Conservation (phyloP, 2,888 invertebrate species). For the Synanthedon myopaeformis region DNA sequence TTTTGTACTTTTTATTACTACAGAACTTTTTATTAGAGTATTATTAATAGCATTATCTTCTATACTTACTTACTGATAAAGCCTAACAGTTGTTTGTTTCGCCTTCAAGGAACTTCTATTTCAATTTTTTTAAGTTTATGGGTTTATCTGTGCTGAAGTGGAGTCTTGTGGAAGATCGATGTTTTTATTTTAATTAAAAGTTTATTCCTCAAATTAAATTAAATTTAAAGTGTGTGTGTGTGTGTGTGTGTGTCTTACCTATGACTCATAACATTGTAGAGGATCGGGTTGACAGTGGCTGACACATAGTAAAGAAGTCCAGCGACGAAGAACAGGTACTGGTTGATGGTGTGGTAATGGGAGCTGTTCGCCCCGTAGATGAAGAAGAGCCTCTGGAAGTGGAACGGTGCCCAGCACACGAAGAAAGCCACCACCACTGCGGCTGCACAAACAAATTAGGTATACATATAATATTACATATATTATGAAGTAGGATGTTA, state of each 20-base stretch:
- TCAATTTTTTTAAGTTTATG: too few relatives aligned
- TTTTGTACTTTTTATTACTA: too few relatives aligned
- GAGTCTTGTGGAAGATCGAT: too few relatives aligned
- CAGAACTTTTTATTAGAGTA: too few relatives aligned
- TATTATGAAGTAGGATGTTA: background rate
- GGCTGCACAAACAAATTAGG: constrained; percentile 69
- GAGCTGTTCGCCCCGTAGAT: constrained; percentile 75
- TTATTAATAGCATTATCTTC: too few relatives aligned
- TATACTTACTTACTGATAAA: too few relatives aligned
- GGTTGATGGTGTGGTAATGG: constrained; percentile 77
- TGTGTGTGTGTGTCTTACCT: constrained; percentile 24
- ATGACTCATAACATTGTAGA: constrained; percentile 85
- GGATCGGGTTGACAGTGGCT: constrained; percentile 87
- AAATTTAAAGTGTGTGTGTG: too few relatives aligned
- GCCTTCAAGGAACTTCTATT: too few relatives aligned
- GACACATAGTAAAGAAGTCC: constrained; percentile 87
- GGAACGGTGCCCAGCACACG: constrained; percentile 96
- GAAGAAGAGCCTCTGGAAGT: constrained; percentile 88
- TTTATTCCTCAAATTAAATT: too few relatives aligned
- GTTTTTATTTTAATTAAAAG: too few relatives aligned
- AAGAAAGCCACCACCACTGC: constrained; percentile 95
- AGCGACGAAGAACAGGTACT: constrained; percentile 82
- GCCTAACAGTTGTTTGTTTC: too few relatives aligned
- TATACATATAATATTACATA: background rate
- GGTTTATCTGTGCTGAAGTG: too few relatives aligned